Evolutionary conservation across 2,113 vertebrate genomes (phyloP).

Genomic region (Octodon degus): DNA sequence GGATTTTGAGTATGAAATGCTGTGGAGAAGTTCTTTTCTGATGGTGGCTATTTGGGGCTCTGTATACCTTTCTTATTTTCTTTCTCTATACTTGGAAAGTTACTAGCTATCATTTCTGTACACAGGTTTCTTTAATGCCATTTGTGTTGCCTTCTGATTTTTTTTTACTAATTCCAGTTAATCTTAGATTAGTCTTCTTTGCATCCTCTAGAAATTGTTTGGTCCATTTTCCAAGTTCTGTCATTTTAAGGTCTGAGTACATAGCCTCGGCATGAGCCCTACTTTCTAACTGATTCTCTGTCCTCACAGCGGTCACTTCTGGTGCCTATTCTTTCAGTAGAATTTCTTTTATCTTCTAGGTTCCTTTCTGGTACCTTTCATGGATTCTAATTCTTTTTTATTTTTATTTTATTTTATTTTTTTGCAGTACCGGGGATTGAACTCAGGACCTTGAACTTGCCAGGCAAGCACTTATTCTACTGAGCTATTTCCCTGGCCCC

Average conservation of each 20-base stretch:
- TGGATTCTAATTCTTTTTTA: neutral
- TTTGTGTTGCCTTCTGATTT: neutral
- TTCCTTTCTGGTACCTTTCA: neutral
- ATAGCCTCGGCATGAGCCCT: neutral
- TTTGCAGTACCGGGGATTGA: too few relatives aligned
- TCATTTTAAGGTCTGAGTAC: neutral
- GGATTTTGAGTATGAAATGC: neutral
- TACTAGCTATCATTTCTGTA: neutral
- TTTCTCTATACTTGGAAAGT: neutral
- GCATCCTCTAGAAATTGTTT: neutral
- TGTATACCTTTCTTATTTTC: too few relatives aligned
- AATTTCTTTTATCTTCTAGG: neutral
- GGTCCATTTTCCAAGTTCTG: neutral
- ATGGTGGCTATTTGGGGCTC: too few relatives aligned
- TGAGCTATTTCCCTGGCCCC: too few relatives aligned
- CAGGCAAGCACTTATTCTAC: too few relatives aligned
- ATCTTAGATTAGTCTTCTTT: neutral
- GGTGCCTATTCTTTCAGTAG: neutral
- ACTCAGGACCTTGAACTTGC: too few relatives aligned
- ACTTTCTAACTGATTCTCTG: neutral
- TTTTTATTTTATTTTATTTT: too few relatives aligned
- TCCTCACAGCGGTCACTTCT: neutral
- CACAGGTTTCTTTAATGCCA: neutral
- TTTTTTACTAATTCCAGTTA: neutral
- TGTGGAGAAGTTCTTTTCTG: neutral